Evolutionary conservation across 2,113 vertebrate species (phyloP).

Genomic region (Myiagra hebetior): DNA sequence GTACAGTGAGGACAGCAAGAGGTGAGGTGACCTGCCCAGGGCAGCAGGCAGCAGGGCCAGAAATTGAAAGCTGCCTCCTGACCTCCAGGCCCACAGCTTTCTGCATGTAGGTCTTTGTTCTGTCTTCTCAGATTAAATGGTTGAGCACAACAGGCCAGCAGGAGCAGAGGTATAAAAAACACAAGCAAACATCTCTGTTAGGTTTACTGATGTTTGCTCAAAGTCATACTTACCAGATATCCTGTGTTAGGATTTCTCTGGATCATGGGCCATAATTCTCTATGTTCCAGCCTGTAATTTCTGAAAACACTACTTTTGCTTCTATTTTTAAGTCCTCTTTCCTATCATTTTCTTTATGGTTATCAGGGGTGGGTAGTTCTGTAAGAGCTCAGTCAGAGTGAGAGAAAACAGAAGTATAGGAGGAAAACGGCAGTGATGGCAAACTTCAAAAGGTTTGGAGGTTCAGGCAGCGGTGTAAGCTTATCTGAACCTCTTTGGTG

Average conservation of each 20-base stretch:
- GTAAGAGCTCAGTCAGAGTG: neutral
- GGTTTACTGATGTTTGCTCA: neutral
- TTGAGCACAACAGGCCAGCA: accelerated
- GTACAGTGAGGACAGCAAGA: neutral
- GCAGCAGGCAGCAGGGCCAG: neutral
- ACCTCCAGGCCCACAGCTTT: neutral
- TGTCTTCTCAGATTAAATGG: neutral
- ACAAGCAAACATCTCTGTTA: neutral
- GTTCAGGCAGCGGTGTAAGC: neutral
- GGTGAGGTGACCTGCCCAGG: neutral
- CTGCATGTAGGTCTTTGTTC: neutral
- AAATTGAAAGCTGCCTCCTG: neutral
- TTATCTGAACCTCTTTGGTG: conserved; percentile 35
- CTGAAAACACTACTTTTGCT: conserved; percentile 21
- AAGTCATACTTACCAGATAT: neutral
- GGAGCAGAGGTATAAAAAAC: neutral
- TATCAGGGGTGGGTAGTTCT: neutral
- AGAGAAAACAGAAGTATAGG: neutral
- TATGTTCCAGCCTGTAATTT: neutral
- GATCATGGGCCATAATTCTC: neutral
- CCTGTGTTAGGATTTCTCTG: neutral
- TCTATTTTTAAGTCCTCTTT: neutral
- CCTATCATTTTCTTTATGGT: conserved; percentile 27
- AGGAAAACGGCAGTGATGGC: neutral
- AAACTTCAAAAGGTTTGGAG: conserved; percentile 42